Conservation (phyloP, 1,140 invertebrate species). For the Scaptomyza pallida region DNA sequence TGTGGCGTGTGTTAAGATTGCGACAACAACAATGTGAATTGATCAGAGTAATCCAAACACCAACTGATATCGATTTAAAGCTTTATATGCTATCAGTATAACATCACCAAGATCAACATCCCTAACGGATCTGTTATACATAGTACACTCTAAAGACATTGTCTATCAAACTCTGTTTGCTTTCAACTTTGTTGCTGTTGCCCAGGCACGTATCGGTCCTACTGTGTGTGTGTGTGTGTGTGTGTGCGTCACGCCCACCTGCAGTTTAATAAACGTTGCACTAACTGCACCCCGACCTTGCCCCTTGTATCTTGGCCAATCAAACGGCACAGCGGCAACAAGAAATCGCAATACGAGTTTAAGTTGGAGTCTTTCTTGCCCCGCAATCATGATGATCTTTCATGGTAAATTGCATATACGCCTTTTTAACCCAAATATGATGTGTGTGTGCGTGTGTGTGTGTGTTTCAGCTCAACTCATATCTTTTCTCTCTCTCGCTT, state of each 20-base stretch:
- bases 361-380: slow-evolving; percentile 20
- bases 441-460: too few relatives aligned
- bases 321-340: slow-evolving; percentile 59
- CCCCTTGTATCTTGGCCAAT: slow-evolving; percentile 37
- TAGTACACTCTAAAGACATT: too few relatives aligned
- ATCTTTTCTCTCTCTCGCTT: not conserved
- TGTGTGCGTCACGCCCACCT: slow-evolving; percentile 41
- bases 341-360: not conserved
- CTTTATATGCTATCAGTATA: too few relatives aligned
- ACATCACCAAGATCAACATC: too few relatives aligned
- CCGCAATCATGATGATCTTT: slow-evolving; percentile 48
- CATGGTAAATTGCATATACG: slow-evolving; percentile 72
- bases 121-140: too few relatives aligned
- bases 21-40: slow-evolving; percentile 12
- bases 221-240: slow-evolving; percentile 17
- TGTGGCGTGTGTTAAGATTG: slow-evolving; percentile 52
- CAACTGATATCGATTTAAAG: too few relatives aligned
- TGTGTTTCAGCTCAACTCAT: slow-evolving; percentile 1
- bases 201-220: slow-evolving; percentile 23
- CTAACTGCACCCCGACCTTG: slow-evolving; percentile 6
- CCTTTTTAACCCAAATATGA: slow-evolving; percentile 77
- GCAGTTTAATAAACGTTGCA: slow-evolving; percentile 20
- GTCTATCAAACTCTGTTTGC: not conserved
- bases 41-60: too few relatives aligned
- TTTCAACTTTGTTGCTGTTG: slow-evolving; percentile 9